A percentile compares a stretch with the other conserved stretches of the same genome.
Conservation (phyloP, 2,888 invertebrate species). For the Hetaerina titia region DNA sequence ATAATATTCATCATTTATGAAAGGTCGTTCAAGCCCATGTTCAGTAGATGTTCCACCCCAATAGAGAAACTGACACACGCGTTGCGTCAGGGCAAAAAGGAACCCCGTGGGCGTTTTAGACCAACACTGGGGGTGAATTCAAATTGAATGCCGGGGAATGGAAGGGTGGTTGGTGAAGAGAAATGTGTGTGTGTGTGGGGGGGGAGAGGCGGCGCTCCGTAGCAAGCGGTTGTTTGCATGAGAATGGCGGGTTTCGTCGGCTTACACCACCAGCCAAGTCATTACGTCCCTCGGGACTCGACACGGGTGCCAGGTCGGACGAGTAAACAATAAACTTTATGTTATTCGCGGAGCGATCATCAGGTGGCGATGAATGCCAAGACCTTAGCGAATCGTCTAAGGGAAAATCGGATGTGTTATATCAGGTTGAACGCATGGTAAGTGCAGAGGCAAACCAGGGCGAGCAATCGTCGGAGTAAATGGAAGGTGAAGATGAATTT, state of each 20-base stretch:
- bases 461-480: neutral
- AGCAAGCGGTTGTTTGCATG: conserved; percentile 58
- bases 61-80: conserved; percentile 57
- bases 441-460: neutral
- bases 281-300: conserved; percentile 49
- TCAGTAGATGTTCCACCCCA: conserved; percentile 40
- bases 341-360: conserved; percentile 57
- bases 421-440: neutral
- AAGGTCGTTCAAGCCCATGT: conserved; percentile 31
- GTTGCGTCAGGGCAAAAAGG: neutral
- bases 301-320: neutral
- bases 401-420: neutral
- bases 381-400: neutral
- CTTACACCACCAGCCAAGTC: conserved; percentile 40
- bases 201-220: neutral
- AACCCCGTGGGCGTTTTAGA: conserved; percentile 46
- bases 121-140: conserved; percentile 32
- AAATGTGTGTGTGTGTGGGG: neutral
- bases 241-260: conserved; percentile 58
- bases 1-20: conserved; percentile 67
- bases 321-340: conserved; percentile 59
- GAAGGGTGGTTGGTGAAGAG: neutral
- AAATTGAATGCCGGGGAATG: conserved; percentile 49
- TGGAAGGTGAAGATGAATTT: neutral
- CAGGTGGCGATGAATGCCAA: conserved; percentile 41